phyloP scores from a whole-genome alignment of 1,140 invertebrate genomes.

The Brachionus manjavacas region DNA sequence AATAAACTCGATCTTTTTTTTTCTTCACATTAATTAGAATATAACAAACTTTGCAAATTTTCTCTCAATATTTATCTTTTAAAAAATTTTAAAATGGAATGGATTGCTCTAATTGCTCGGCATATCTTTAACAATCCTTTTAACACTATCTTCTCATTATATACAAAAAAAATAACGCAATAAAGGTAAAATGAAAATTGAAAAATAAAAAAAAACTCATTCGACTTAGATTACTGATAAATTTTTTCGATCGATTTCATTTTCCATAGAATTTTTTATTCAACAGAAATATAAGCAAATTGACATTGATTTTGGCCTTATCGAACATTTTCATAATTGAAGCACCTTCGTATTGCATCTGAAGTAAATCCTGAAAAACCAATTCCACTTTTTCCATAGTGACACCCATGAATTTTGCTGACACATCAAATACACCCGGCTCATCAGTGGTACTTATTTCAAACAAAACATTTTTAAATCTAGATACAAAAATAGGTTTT shows the following conservation, averaged over 20 bases:
- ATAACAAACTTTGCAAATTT: neutral
- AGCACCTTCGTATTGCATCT: constrained; percentile 73
- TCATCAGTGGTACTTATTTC: constrained; percentile 69
- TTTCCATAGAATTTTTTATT: constrained; percentile 75
- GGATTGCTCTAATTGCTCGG: neutral
- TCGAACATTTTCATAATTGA: constrained; percentile 74
- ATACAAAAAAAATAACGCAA: constrained; percentile 28
- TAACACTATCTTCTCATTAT: neutral
- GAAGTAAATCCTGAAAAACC: constrained; percentile 68
- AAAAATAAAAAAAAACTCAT: constrained; percentile 18
- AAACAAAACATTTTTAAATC: constrained; percentile 72
- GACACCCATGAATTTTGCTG: constrained; percentile 74
- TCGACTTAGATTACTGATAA: constrained; percentile 17
- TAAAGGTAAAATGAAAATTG: neutral
- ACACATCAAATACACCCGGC: constrained; percentile 67
- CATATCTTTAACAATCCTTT: neutral
- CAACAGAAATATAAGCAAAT: constrained; percentile 69
- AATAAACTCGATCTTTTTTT: neutral
- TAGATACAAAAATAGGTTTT: too few relatives aligned
- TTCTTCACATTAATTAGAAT: neutral
- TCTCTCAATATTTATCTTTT: neutral
- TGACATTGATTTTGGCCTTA: constrained; percentile 72
- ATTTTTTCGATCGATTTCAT: constrained; percentile 34
- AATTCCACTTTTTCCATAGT: constrained; percentile 71
- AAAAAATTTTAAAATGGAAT: neutral